phyloP scores from a whole-genome alignment of 1,140 invertebrate species.

The Drosophila melanica region DNA sequence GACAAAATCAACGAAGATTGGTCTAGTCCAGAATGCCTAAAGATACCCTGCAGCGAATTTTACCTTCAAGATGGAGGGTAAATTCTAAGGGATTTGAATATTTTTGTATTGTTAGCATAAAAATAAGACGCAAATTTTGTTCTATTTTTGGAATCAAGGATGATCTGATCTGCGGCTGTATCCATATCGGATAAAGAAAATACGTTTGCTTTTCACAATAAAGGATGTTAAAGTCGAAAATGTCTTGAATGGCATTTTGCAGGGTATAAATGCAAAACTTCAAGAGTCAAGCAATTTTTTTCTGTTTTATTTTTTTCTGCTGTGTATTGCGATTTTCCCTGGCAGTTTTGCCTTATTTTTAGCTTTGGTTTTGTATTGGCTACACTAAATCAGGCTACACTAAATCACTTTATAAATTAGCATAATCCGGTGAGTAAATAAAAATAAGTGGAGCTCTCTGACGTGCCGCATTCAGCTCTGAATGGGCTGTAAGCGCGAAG shows the following conservation, averaged over 20 bases:
- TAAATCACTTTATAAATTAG: conserved; percentile 83
- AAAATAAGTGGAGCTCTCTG: conserved; percentile 75
- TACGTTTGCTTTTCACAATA: too few species aligned
- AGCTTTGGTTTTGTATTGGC: conserved; percentile 63
- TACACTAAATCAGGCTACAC: conserved; percentile 77
- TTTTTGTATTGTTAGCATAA: too few species aligned
- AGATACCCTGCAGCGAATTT: not conserved
- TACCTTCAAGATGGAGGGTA: too few species aligned
- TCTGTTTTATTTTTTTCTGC: conserved; percentile 11
- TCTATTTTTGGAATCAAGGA: too few species aligned
- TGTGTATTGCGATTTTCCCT: conserved; percentile 19
- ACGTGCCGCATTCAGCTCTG: conserved; percentile 48
- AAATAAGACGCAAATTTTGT: too few species aligned
- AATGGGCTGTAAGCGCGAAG: conserved; percentile 42
- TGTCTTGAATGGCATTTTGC: too few species aligned
- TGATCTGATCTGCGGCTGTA: too few species aligned
- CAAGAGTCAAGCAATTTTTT: conserved; percentile 35
- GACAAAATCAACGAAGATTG: conserved; percentile 8
- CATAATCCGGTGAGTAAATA: conserved; percentile 82
- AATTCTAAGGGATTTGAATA: too few species aligned
- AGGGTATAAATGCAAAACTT: conserved; percentile 13
- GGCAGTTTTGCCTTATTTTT: conserved; percentile 11
- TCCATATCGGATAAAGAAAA: too few species aligned
- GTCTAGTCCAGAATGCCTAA: not conserved
- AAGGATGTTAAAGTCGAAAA: not conserved